Percentiles rank a stretch among this genome's conserved stretches.
These are phyloP conservation scores for Scatophagus argus DNA, from an alignment of 2,113 vertebrate species.

Conservation along the genomic window DNA sequence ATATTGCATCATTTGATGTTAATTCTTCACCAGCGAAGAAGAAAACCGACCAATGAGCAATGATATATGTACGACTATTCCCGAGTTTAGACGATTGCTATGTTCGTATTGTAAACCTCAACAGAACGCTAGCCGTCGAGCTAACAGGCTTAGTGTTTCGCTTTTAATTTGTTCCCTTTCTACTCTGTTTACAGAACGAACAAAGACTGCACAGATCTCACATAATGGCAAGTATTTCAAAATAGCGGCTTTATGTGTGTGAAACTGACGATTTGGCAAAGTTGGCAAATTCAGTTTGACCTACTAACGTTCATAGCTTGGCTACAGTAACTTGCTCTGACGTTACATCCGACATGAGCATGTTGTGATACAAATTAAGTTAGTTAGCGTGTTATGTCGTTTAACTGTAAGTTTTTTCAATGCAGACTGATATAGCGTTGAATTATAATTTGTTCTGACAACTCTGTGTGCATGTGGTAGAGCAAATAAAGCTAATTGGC, in stretches of 20 bases:
- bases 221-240: conserved; percentile 44
- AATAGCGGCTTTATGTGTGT: neutral
- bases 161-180: neutral
- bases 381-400: neutral
- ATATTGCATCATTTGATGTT: rapidly evolving
- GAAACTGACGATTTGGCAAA: neutral
- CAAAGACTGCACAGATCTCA: neutral
- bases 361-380: neutral
- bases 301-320: too few relatives aligned
- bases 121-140: neutral
- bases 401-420: neutral
- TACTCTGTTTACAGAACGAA: neutral
- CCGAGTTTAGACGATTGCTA: conserved; percentile 25
- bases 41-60: conserved; percentile 34
- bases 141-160: neutral
- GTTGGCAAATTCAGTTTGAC: neutral
- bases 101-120: conserved; percentile 7
- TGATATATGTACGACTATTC: neutral
- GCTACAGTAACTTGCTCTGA: conserved; percentile 4
- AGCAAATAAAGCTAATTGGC: neutral
- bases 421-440: rapidly evolving
- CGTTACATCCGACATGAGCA: neutral
- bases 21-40: conserved; percentile 44
- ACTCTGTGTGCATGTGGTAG: neutral
- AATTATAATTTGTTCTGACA: too few relatives aligned